Conservation (phyloP, 2,888 invertebrate species). For the Ophion obscuratus region DNA sequence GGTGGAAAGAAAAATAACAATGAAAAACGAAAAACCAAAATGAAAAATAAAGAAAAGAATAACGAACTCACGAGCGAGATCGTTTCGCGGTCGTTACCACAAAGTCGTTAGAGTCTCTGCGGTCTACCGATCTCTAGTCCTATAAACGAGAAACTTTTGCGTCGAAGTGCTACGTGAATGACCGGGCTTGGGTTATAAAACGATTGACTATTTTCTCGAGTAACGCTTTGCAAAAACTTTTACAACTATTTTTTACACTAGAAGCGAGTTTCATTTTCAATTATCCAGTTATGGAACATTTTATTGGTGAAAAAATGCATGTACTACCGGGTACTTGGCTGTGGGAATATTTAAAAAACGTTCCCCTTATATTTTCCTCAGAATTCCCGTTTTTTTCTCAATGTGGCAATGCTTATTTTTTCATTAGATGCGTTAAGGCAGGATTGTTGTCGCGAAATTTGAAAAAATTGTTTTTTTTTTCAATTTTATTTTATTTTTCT, state of each 20-base stretch:
- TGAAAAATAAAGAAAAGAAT: conserved; percentile 10
- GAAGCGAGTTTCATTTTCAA: conserved; percentile 10
- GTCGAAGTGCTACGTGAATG: neutral
- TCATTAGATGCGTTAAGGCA: no score
- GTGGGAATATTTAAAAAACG: neutral
- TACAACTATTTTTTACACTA: neutral
- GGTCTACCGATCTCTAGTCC: conserved; percentile 14
- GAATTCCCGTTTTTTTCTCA: no score
- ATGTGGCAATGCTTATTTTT: no score
- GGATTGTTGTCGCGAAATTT: no score
- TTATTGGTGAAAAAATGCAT: neutral
- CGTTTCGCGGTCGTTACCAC: conserved; percentile 56
- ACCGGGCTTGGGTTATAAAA: neutral
- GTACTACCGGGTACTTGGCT: no score
- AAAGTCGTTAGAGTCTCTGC: conserved; percentile 52
- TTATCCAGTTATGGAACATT: neutral
- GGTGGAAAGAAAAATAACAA: neutral
- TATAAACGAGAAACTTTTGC: conserved; percentile 36
- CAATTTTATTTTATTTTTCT: no score
- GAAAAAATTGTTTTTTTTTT: no score
- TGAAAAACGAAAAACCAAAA: neutral
- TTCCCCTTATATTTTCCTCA: no score
- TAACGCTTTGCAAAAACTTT: conserved; percentile 12
- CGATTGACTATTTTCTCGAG: conserved; percentile 3
- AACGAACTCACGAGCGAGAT: conserved; percentile 41